These are phyloP conservation scores for Mionectes macconnelli DNA, from an alignment of 2,113 vertebrate genomes.

Conservation along the genomic window DNA sequence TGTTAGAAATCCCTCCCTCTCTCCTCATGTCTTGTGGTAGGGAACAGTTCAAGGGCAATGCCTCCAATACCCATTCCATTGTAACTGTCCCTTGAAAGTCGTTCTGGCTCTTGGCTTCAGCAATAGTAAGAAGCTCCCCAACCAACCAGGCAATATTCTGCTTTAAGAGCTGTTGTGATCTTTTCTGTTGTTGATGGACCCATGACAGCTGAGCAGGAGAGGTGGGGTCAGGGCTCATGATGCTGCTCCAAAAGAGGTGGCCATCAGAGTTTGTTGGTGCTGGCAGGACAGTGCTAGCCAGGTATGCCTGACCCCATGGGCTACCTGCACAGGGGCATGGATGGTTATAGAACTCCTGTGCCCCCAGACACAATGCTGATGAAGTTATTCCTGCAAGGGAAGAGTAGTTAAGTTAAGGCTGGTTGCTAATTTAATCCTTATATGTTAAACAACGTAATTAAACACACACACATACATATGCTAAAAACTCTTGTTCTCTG, in stretches of 20 bases:
- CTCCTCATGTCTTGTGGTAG: background rate
- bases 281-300: too few relatives aligned
- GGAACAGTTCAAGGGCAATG: background rate
- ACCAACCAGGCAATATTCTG: background rate
- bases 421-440: constrained; percentile 72
- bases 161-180: background rate
- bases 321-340: background rate
- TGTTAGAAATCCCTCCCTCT: background rate
- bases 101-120: background rate
- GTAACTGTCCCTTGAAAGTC: background rate
- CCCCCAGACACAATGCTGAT: background rate
- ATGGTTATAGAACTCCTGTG: background rate
- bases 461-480: constrained; percentile 48
- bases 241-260: background rate
- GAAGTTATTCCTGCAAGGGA: constrained; percentile 32
- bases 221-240: background rate
- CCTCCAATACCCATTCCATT: background rate
- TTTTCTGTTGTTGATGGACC: background rate
- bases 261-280: rapidly evolving
- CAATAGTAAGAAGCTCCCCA: background rate
- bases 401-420: constrained; percentile 63
- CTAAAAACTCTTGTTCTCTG: constrained; percentile 67
- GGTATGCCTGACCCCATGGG: background rate
- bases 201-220: rapidly evolving
- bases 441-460: constrained; percentile 80